Percentiles rank a stretch among this genome's conserved stretches.
Evolutionary conservation across 2,113 vertebrate species (phyloP).

Genomic region (Prunella himalayana): DNA sequence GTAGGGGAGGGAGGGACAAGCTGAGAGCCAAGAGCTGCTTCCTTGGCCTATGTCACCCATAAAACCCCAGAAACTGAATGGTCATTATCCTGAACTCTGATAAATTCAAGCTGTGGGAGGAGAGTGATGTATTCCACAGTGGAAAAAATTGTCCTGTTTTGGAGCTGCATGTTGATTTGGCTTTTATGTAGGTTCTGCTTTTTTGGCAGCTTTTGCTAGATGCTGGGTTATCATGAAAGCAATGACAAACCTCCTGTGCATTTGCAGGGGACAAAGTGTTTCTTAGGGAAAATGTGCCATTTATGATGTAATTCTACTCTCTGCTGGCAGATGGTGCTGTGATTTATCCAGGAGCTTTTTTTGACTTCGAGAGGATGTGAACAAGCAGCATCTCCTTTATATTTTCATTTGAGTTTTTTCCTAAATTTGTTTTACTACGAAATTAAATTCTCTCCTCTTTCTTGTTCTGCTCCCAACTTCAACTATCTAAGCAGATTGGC

Average conservation of each 20-base stretch:
- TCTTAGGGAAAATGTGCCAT: neutral
- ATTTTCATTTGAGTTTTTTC: neutral
- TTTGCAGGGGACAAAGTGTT: neutral
- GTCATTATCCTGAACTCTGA: neutral
- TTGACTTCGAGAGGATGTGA: neutral
- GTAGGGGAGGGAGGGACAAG: neutral
- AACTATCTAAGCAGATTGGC: neutral
- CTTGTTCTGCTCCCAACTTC: neutral
- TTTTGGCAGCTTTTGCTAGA: neutral
- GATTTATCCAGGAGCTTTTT: neutral
- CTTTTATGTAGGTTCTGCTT: neutral
- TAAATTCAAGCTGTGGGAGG: neutral
- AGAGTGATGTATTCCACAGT: neutral
- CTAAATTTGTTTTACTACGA: neutral
- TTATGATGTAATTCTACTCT: neutral
- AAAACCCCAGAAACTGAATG: neutral
- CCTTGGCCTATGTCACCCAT: neutral
- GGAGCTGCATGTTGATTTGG: neutral
- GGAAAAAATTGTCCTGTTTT: neutral
- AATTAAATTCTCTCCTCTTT: neutral
- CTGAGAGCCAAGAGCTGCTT: neutral
- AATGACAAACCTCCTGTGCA: neutral
- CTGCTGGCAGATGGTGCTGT: constrained; percentile 44
- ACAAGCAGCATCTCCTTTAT: neutral
- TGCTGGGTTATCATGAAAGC: neutral